Conservation (phyloP, 2,888 invertebrate genomes). For the Pimpla rufipes region DNA sequence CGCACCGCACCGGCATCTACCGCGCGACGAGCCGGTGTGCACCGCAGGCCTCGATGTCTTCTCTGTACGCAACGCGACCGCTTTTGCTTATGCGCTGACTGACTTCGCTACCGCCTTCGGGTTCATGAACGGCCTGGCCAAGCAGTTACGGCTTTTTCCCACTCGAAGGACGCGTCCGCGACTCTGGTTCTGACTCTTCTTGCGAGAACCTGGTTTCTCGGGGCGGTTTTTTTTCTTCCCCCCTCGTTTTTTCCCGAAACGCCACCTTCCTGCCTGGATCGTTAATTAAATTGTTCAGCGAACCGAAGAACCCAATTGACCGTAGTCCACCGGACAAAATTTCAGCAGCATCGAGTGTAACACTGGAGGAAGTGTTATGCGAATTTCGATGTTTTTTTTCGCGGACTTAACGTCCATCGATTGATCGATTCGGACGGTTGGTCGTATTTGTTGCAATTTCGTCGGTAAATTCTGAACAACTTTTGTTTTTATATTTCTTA, state of each 20-base stretch:
- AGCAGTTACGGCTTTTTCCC: constrained; percentile 7
- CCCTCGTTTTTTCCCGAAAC: not conserved
- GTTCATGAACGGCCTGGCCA: constrained; percentile 25
- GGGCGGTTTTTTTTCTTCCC: too few species aligned
- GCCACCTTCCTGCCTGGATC: not conserved
- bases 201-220: not conserved
- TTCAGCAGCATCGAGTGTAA: not conserved
- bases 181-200: not conserved
- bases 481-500: too few species aligned
- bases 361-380: not conserved
- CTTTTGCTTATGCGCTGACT: constrained; percentile 28
- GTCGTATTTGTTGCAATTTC: not conserved
- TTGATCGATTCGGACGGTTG: not conserved
- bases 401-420: too few species aligned
- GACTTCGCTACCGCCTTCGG: constrained; percentile 30
- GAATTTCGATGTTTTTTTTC: not conserved
- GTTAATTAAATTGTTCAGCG: not conserved
- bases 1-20: constrained; percentile 9
- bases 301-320: not conserved
- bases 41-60: constrained; percentile 25
- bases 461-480: too few species aligned
- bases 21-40: constrained; percentile 10
- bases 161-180: not conserved
- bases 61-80: constrained; percentile 11
- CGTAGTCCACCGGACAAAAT: not conserved